Base-by-base conservation (phyloP, 2,888 invertebrate species). In the Shargacucullia verbasci region DNA sequence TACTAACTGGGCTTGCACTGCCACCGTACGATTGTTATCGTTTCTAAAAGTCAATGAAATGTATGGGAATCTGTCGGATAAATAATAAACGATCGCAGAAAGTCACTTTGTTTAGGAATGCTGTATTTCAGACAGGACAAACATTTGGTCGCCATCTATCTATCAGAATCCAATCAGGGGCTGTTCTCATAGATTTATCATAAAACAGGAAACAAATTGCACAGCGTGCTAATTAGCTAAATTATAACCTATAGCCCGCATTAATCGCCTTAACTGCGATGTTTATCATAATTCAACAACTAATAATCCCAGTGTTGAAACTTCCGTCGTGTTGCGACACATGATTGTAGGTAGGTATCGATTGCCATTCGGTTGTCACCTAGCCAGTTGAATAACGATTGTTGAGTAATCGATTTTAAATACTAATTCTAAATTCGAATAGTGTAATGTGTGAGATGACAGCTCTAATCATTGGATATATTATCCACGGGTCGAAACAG, bases 281-380 rank as follows among this genome's bases (percentile, higher is more conserved):
- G 74, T 81, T 79, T 79, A 81, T 86, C 84, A 81, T 88, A 87
- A 87, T 85, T 86, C 84, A 79, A 78, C 83, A 78, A 81, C 78
- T 83, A 80, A 83, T 81, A 82, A 81, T 76, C 74, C 63, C 66
- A 59, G 75, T 92, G 87, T 87, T 73, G 92, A 91, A 91, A 93
- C 88, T 87, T 91, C 90, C 89, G 86, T 84, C 82, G 80, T 74
- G 81, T 90, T 88, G 85, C 87, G 80, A 87, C 86, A 88, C 75
- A 78, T 75, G 78, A 76, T 86, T 53, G 76, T 83, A 83, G 76
- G 80, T 86, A 86, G 76, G 80, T 86, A 86, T 86, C 84, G 82
- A 83, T 82, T 81, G 82, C 84, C 81, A 81, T 85, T 87, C 78
- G 84, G 78, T 85, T 88, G 88, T 87, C 90, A 87, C 85, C 87